Conservation (phyloP, 2,888 invertebrate genomes). For the Dione vanillae region DNA sequence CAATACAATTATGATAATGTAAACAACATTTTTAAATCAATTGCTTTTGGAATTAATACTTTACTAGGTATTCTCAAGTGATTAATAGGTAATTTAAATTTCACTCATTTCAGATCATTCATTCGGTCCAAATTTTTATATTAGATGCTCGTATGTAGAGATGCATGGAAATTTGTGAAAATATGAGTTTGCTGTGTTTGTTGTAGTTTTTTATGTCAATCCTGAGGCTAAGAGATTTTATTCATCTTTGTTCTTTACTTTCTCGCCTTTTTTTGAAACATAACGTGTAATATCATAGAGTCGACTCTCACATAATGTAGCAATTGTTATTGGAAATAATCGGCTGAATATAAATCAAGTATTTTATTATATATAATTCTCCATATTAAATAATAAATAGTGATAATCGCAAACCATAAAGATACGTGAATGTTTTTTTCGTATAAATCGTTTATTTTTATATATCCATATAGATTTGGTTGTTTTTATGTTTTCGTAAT, state of each 20-base stretch:
- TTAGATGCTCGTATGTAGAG: too few relatives aligned
- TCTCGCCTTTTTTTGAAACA: too few relatives aligned
- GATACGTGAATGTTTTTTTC: too few relatives aligned
- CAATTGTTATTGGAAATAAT: too few relatives aligned
- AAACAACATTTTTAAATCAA: constrained; percentile 1
- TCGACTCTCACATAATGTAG: too few relatives aligned
- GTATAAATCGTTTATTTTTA: too few relatives aligned
- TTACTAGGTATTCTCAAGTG: not conserved
- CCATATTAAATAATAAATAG: not conserved
- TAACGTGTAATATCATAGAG: too few relatives aligned
- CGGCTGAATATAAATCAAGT: not conserved
- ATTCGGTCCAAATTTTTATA: not conserved
- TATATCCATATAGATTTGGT: not conserved
- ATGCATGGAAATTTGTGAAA: not conserved
- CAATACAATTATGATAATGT: not conserved
- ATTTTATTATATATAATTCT: not conserved
- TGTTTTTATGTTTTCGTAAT: not conserved
- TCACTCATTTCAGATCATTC: not conserved
- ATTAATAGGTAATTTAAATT: constrained; percentile 3
- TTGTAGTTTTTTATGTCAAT: not conserved
- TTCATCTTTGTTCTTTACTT: too few relatives aligned
- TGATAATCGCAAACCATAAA: not conserved
- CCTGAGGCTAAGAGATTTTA: too few relatives aligned
- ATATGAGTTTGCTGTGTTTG: not conserved
- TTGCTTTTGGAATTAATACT: constrained; percentile 15